Base-by-base conservation (phyloP, 2,888 invertebrate species). In the Platerodrilus igneus region DNA sequence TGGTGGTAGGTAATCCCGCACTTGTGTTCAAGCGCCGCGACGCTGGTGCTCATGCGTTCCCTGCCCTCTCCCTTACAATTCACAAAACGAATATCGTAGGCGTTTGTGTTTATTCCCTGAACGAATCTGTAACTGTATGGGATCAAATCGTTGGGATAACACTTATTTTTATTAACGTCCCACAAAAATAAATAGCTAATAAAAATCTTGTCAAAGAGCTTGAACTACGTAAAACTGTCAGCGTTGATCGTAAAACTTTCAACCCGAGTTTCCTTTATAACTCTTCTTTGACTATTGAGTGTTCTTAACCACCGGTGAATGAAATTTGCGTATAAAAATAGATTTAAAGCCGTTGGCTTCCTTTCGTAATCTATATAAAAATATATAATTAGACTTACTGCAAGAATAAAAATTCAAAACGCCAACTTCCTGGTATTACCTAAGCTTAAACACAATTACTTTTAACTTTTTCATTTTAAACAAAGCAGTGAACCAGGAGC, bases 11-110 rank as follows among this genome's bases (percentile, higher is more conserved):
- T 65, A 69, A 68, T 66, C 66, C 67, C 57, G 66, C 67, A 68
- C 69, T 68, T 68, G 68, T 69, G 67, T 67, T 67, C 61, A 63
- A 66, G 62, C 67, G 64, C 62, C 68, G 65, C 62, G 67, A 60
- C 64, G 66, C 63, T 61, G n/a, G 50, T 64, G 69, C 68, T 68
- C 68, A 67, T 68, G 67, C 69, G 69, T 67, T 65, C 62, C 65
- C 62, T 61, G 57, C 58, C 58, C 54, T 50, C 55, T 58, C 56
- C 53, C 52, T 50, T 53, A 64, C 64, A 64, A 65, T 64, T 62
- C 63, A 63, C 63, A 64, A 64, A 61, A 63, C 56, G 63, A 62
- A 60, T 63, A 63, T 64, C 61, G 66, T 57, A 64, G 63, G 66
- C 66, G 67, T 63, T 68, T 66, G 65, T 67, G 66, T 66, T 67